Conservation (phyloP, 2,797 vertebrate genomes). For the Rhinatrema bivittatum region DNA sequence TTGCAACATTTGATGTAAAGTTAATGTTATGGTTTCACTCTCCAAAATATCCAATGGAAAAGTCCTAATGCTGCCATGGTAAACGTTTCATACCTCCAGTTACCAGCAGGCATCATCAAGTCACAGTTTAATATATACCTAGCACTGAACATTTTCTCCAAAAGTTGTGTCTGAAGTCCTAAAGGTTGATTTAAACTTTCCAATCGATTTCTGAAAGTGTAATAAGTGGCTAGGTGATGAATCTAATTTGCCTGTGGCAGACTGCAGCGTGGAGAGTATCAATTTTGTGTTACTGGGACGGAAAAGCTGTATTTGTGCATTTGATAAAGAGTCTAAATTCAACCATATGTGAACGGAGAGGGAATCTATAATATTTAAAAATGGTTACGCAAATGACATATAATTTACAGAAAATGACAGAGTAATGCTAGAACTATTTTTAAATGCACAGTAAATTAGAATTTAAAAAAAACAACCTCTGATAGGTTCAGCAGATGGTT, state of each 20-base stretch:
- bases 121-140: too few relatives aligned
- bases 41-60: too few relatives aligned
- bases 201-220: conserved; percentile 2
- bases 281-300: conserved; percentile 20
- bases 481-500: conserved; percentile 57
- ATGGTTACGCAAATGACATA: conserved; percentile 54
- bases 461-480: conserved; percentile 44
- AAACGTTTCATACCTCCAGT: too few relatives aligned
- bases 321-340: conserved; percentile 51
- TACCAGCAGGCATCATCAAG: too few relatives aligned
- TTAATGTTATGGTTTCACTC: too few relatives aligned
- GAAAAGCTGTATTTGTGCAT: conserved; percentile 22
- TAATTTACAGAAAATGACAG: conserved; percentile 58
- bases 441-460: conserved; percentile 53
- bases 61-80: too few relatives aligned
- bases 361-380: conserved; percentile 46
- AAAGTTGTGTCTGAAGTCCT: not conserved
- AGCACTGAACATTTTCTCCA: conserved; percentile 1
- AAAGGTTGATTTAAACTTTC: not conserved
- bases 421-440: conserved; percentile 52
- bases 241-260: conserved; percentile 2
- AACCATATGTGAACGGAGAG: conserved; percentile 34
- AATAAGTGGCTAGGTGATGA: conserved; percentile 8
- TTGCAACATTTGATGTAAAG: too few relatives aligned
- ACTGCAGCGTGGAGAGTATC: conserved; percentile 7